Evolutionary conservation across 2,113 vertebrate species (phyloP).

Genomic region (Marmota monax): DNA sequence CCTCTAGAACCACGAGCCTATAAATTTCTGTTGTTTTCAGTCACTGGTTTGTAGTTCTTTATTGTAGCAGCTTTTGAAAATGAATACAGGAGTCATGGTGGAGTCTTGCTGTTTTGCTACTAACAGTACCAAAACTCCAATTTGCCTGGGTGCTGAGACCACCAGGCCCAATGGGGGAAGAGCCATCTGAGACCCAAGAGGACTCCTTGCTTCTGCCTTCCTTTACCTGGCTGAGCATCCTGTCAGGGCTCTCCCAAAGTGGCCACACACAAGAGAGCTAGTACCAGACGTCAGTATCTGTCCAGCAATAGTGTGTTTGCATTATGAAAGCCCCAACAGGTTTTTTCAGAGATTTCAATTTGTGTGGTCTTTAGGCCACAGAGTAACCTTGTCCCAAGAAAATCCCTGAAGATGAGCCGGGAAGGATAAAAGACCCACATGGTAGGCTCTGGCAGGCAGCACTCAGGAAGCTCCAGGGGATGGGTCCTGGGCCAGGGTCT

Average conservation of each 20-base stretch:
- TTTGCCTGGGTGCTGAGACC: too few species aligned
- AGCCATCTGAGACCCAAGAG: background rate
- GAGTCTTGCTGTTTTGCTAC: background rate
- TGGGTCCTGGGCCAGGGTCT: background rate
- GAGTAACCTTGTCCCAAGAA: slow-evolving; percentile 54
- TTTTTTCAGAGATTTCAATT: slow-evolving; percentile 62
- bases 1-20: background rate
- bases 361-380: slow-evolving; percentile 62
- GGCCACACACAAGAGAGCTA: slow-evolving; percentile 24
- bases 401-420: background rate
- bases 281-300: slow-evolving; percentile 68
- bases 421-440: background rate
- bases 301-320: slow-evolving; percentile 68
- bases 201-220: background rate
- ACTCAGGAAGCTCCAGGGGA: background rate
- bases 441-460: slow-evolving; percentile 55
- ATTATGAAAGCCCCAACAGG: slow-evolving; percentile 26
- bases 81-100: fast-evolving
- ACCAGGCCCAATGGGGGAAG: fast-evolving
- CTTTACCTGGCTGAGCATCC: background rate
- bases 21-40: background rate
- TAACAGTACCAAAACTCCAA: fast-evolving
- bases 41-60: background rate
- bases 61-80: background rate
- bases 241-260: background rate